A percentile compares a stretch with the other conserved stretches of the same genome.
These are phyloP conservation scores for Mya arenaria DNA, from an alignment of 1,140 invertebrate genomes.

Conservation along the genomic window DNA sequence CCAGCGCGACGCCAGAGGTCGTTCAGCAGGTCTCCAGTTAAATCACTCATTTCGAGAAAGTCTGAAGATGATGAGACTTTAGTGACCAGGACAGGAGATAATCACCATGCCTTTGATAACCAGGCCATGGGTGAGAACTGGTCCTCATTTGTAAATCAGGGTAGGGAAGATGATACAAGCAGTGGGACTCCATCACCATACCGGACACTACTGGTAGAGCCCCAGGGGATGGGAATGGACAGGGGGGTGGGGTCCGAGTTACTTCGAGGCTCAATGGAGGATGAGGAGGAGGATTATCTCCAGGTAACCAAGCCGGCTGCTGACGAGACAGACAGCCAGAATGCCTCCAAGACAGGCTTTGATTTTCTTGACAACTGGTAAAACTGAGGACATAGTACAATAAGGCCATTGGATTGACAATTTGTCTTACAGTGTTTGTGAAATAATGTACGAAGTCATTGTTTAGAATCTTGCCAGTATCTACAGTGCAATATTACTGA, in stretches of 20 bases:
- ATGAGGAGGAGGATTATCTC: constrained; percentile 22
- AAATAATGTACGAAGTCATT: no score
- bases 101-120: constrained; percentile 52
- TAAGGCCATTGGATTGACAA: no score
- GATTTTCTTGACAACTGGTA: constrained; percentile 56
- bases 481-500: no score
- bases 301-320: neutral
- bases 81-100: neutral
- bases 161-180: constrained; percentile 7
- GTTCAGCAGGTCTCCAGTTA: constrained; percentile 31
- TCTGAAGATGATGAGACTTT: constrained; percentile 17
- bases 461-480: no score
- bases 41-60: constrained; percentile 28
- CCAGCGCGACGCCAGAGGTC: constrained; percentile 27
- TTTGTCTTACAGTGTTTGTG: no score
- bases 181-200: constrained; percentile 46
- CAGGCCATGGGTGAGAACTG: constrained; percentile 24
- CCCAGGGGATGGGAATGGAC: constrained; percentile 30
- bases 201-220: constrained; percentile 34
- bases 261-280: neutral
- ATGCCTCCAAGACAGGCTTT: constrained; percentile 49
- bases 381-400: no score
- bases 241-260: constrained; percentile 10
- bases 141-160: constrained; percentile 44
- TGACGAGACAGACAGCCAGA: neutral